Evolutionary conservation across 23 tunicate species (phyloP), one percentile per base, ranked within the genome.

Genomic region (Styela plicata): DNA sequence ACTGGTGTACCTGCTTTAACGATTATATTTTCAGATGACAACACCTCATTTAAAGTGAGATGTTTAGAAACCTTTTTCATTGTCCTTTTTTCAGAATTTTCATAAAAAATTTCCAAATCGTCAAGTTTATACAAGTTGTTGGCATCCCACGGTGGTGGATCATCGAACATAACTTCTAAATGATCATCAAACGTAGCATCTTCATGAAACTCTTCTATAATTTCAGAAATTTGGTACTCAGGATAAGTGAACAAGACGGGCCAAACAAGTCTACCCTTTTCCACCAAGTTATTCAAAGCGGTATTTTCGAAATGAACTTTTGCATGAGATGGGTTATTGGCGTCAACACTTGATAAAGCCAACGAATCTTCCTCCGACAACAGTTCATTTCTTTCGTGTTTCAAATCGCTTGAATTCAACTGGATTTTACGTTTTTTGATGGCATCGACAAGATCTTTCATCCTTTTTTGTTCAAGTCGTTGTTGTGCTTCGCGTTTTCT

Each of bases 161-260:
- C 74, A 20, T 79, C 80, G 74, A 92, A 92, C 86, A 92, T 74
- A 29, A 70, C 29, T 23, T 77, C 34, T 2, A 92, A 34, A 53
- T 88, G 85, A 36, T 87, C 89, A 7, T 17, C 33, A 74, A 92
- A 92, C 2, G 75, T 63, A 2, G 79, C 52, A 53, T 80, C 74
- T 87, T 92, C 97, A 74, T 84, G 74, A 52, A 86, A 92, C 2
- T 69, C 64, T 84, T 92, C 89, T 64, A 92, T 83, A 67, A 92
- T 77, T 53, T 92, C 97, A 64, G 89, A 88, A 10, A 86, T 80
- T 80, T 83, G 62, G 68, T 68, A 80, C 36, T 92, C 91, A 27
- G 97, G 97, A 69, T 92, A 92, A 19, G 69, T 32, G n/a, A 92
- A 84, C 52, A 92, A 35, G 2, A 92, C 97, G 26, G 97, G 97